Conservation (phyloP, 2,888 invertebrate species). For the Eristalis intricaria region DNA sequence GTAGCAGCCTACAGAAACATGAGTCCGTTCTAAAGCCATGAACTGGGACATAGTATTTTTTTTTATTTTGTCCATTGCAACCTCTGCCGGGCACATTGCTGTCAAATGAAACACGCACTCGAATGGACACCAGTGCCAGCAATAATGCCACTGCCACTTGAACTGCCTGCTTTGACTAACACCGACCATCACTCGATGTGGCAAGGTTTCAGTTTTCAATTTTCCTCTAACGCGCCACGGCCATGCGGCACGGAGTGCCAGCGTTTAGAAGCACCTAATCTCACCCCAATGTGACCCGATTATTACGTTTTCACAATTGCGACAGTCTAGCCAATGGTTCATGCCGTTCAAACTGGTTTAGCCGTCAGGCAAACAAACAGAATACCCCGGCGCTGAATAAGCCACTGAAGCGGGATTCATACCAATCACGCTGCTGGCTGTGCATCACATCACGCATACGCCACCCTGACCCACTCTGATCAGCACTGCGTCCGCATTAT, state of each 20-base stretch:
- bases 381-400: constrained; percentile 25
- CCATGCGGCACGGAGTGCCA: not conserved
- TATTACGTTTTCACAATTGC: constrained; percentile 58
- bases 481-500: constrained; percentile 29
- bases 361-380: constrained; percentile 50
- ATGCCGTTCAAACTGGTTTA: constrained; percentile 52
- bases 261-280: constrained; percentile 45
- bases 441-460: constrained; percentile 29
- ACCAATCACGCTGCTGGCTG: constrained; percentile 21
- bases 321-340: constrained; percentile 32
- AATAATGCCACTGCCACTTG: constrained; percentile 11
- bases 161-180: constrained; percentile 55
- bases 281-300: constrained; percentile 59
- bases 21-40: not conserved
- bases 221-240: not conserved
- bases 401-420: constrained; percentile 12
- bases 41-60: not conserved
- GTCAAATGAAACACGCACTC: constrained; percentile 19
- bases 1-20: not conserved
- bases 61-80: constrained; percentile 19
- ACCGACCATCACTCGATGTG: constrained; percentile 55
- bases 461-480: constrained; percentile 1
- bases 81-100: constrained; percentile 15
- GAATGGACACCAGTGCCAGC: constrained; percentile 1
- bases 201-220: constrained; percentile 57